Conservation (phyloP, 2,113 vertebrate genomes). For the Epinephelus fuscoguttatus region DNA sequence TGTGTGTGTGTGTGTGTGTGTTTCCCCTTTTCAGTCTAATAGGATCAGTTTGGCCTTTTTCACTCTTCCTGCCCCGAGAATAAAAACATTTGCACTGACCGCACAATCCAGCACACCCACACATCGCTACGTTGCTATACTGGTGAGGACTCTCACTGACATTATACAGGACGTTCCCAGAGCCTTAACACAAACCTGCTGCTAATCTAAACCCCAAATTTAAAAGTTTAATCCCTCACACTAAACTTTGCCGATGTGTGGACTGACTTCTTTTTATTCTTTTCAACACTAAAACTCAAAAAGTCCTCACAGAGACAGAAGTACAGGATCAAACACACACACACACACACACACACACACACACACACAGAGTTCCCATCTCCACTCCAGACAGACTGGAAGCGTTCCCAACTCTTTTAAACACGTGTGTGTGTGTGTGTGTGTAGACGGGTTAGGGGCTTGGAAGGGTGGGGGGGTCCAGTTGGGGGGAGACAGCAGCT, state of each 20-base stretch:
- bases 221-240: background rate
- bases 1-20: constrained; percentile 7
- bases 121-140: background rate
- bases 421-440: constrained; percentile 30
- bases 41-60: constrained; percentile 30
- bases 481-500: constrained; percentile 27
- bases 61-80: constrained; percentile 1
- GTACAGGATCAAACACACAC: background rate
- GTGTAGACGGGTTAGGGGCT: background rate
- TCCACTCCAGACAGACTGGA: background rate
- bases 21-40: constrained; percentile 7
- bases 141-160: background rate
- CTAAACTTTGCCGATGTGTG: no score
- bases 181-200: background rate
- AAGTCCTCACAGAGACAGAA: no score
- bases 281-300: no score
- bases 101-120: background rate
- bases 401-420: background rate
- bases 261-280: background rate
- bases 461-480: background rate
- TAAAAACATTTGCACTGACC: constrained; percentile 19
- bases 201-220: background rate
- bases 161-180: background rate
- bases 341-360: constrained; percentile 5
- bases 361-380: background rate